Evolutionary conservation across 2,113 vertebrate species (phyloP), one percentile per base, ranked within the genome.

Genomic region (Tragulus kanchil): DNA sequence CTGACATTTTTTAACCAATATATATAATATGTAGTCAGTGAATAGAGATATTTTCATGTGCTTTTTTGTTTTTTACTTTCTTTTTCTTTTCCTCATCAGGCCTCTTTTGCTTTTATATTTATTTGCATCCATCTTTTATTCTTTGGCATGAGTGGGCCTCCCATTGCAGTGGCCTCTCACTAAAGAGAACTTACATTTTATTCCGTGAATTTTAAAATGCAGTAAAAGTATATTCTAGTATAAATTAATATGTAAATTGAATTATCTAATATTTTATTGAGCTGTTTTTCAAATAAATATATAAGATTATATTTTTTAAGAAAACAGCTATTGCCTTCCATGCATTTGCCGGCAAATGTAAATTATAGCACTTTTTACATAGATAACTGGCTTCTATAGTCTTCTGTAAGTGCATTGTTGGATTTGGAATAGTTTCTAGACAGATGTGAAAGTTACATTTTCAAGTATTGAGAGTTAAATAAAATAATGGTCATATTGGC

Each of bases 261-360:
- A 61, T 59, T 56, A 86, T 2, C 9, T 73, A 65, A 83, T 54
- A 69, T 73, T 50, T 85, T 92, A 67, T 75, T 7, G 75, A 89
- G 75, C 26, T 45, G 3, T 1, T 52, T 96, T 21, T 8, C 31
- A 90, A 96, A 64, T 93, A 61, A 93, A 91, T 87, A 82, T 83
- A 1, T 26, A 12, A 5, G 15, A 16, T 86, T 92, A 67, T 45
- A 26, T 89, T 58, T 85, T 94, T 71, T 48, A 89, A 31, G 58
- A 87, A 83, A 91, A 25, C 31, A 84, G 50, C 3, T 64, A 48
- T 2, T 94, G 5, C 1, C 25, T 94, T 83, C 73, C 25, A 48
- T 71, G 1, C 48, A 69, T 56, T 86, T 90, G 1, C 16, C 94
- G 21, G 28, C 36, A 92, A 28, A 28, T 64, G 9, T 59, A 75